Evolutionary conservation across 2,888 invertebrate genomes (phyloP).

Genomic region (Sarcophaga rosellei): DNA sequence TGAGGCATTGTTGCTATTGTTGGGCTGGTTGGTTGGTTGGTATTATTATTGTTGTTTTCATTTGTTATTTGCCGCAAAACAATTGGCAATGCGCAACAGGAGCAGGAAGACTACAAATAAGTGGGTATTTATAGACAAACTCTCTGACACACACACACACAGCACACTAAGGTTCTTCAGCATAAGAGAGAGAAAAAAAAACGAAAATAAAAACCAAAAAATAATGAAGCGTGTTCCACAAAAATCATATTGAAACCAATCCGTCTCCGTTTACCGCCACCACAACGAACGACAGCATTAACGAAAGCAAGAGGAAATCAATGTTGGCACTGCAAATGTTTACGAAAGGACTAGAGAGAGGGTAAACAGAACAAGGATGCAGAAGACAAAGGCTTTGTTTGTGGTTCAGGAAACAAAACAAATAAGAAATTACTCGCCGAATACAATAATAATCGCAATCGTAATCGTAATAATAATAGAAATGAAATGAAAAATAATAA

Average conservation of each 20-base stretch:
- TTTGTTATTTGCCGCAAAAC: slow-evolving; percentile 65
- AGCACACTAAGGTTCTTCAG: background rate
- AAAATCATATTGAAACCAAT: slow-evolving; percentile 62
- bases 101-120: slow-evolving; percentile 61
- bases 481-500: slow-evolving; percentile 49
- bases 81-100: slow-evolving; percentile 69
- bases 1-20: slow-evolving; percentile 75
- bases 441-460: slow-evolving; percentile 41
- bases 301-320: slow-evolving; percentile 37
- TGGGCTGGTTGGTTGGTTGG: slow-evolving; percentile 34
- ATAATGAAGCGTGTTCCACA: slow-evolving; percentile 49
- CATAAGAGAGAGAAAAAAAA: slow-evolving; percentile 42
- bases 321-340: slow-evolving; percentile 23
- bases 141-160: slow-evolving; percentile 17
- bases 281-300: background rate
- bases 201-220: slow-evolving; percentile 36
- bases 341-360: background rate
- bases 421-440: slow-evolving; percentile 45
- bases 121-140: slow-evolving; percentile 65
- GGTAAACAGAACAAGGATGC: background rate
- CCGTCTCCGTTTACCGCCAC: slow-evolving; percentile 17
- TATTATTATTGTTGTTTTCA: slow-evolving; percentile 51
- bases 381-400: slow-evolving; percentile 35
- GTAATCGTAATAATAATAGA: slow-evolving; percentile 10
- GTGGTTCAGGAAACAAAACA: slow-evolving; percentile 53